Conservation (phyloP, 2,797 vertebrate genomes). For the Danio kyathit region DNA sequence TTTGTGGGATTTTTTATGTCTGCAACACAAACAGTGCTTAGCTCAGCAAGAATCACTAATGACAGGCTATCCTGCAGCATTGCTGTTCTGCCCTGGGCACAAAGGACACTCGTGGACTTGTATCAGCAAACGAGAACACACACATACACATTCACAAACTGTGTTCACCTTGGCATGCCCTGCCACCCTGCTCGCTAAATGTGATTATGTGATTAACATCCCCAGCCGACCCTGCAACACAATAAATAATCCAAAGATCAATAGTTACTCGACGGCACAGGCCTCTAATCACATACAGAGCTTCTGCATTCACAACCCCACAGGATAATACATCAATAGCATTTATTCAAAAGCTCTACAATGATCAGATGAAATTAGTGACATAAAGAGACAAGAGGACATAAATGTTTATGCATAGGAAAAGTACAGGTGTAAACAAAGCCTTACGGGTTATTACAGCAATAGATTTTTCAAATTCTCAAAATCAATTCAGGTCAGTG, state of each 20-base stretch:
- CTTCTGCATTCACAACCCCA: slow-evolving; percentile 34
- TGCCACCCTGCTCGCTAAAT: slow-evolving; percentile 7
- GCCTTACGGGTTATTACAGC: no score
- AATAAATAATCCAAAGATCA: slow-evolving; percentile 40
- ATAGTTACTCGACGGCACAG: slow-evolving; percentile 24
- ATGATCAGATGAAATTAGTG: not conserved
- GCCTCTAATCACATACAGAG: slow-evolving; percentile 12
- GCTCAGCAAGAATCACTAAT: slow-evolving; percentile 17
- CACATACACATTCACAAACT: not conserved
- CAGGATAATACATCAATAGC: slow-evolving; percentile 11
- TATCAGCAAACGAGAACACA: not conserved
- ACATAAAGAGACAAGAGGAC: not conserved
- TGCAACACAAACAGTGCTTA: not conserved
- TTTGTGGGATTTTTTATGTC: not conserved
- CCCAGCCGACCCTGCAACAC: not conserved
- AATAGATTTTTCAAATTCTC: no score
- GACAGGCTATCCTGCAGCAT: not conserved
- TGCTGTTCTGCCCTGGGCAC: not conserved
- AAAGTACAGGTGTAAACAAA: no score
- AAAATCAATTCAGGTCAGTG: no score
- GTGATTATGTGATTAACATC: slow-evolving; percentile 24
- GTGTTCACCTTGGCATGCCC: slow-evolving; percentile 18
- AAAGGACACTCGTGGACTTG: not conserved
- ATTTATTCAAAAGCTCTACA: slow-evolving; percentile 22
- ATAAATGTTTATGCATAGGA: not conserved